Conservation (phyloP, 2,113 vertebrate species). For the Papio anubis region DNA sequence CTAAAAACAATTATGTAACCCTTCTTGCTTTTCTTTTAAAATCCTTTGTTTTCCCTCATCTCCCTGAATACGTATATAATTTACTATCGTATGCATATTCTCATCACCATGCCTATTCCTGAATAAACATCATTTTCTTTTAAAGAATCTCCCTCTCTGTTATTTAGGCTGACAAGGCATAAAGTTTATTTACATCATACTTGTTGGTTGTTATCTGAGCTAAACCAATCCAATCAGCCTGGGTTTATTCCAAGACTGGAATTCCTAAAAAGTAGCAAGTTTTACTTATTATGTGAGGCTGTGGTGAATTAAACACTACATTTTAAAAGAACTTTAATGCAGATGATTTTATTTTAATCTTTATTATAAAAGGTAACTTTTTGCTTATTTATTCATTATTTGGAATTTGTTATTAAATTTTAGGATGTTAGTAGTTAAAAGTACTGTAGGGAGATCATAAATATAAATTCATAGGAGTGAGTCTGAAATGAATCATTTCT, state of each 20-base stretch:
- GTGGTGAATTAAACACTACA: neutral
- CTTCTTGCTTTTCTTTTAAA: no score
- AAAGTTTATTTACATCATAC: neutral
- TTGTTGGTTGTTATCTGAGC: neutral
- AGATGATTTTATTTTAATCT: neutral
- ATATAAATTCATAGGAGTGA: neutral
- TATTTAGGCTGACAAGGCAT: no score
- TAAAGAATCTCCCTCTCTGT: no score
- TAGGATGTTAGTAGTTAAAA: neutral
- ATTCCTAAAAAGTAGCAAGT: neutral
- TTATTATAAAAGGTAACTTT: neutral
- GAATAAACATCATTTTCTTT: no score
- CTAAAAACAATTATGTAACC: no score
- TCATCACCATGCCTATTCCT: no score
- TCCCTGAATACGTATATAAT: no score
- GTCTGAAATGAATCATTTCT: neutral
- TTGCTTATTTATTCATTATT: neutral
- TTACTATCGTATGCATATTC: no score
- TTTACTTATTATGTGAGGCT: neutral
- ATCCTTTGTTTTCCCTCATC: no score
- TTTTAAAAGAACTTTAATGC: neutral
- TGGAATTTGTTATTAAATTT: slow-evolving; percentile 20
- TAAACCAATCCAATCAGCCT: neutral
- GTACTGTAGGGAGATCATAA: neutral
- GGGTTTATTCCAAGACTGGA: neutral